phyloP scores from a whole-genome alignment of 2,888 invertebrate genomes.

The Caenorhabditis auriculariae region DNA sequence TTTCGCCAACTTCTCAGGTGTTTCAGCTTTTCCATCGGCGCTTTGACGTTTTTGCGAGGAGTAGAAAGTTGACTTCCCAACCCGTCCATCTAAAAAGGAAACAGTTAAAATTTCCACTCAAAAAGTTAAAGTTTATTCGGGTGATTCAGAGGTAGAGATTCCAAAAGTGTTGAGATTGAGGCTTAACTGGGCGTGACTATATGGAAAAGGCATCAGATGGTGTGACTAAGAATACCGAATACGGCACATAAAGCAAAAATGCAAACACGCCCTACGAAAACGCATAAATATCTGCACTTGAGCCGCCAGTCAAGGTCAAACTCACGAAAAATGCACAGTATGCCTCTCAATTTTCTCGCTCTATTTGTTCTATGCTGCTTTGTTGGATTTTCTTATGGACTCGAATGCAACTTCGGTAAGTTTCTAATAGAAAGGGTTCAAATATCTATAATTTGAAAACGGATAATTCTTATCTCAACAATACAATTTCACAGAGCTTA shows the following conservation, averaged over 20 bases:
- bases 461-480: no score
- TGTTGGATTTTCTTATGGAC: not conserved
- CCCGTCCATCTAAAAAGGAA: slow-evolving; percentile 12
- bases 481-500: not conserved
- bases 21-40: slow-evolving; percentile 15
- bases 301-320: no score
- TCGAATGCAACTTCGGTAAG: not conserved
- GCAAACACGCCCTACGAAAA: no score
- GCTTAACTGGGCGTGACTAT: not conserved
- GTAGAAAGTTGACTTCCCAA: slow-evolving; percentile 27
- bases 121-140: no score
- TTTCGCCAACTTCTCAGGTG: slow-evolving; percentile 1
- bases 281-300: no score
- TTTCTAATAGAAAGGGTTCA: not conserved
- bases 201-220: no score
- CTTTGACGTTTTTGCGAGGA: slow-evolving; percentile 18
- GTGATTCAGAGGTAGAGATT: slow-evolving; percentile 11
- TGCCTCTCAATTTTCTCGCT: no score
- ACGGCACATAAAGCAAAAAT: slow-evolving; percentile 8
- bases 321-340: no score
- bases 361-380: not conserved
- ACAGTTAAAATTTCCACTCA: no score
- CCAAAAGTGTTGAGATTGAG: no score
- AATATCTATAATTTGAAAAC: no score
- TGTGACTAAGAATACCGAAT: no score